These are phyloP conservation scores for Xanthorhoe designata DNA, from an alignment of 2,888 invertebrate species.

Conservation along the genomic window DNA sequence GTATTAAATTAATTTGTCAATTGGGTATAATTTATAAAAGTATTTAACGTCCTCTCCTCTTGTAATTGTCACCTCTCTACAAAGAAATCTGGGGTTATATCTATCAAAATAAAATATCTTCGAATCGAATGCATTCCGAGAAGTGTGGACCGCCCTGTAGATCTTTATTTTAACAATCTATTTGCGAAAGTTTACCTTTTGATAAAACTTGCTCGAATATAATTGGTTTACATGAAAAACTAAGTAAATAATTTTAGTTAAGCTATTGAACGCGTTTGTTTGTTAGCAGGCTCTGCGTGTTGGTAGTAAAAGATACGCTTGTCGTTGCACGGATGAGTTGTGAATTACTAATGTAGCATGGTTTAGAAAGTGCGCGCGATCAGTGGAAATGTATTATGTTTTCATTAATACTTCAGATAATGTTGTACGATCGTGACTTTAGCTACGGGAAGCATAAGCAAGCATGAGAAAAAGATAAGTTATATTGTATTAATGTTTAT, in stretches of 20 bases:
- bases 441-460: background rate
- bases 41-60: no score
- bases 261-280: background rate
- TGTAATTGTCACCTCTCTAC: no score
- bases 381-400: constrained; percentile 15
- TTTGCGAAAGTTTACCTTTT: background rate
- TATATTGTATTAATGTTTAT: background rate
- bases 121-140: no score
- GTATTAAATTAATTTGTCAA: no score
- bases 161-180: no score
- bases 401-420: constrained; percentile 8
- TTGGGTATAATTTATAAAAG: no score
- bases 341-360: constrained; percentile 1
- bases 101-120: no score
- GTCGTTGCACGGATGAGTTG: background rate
- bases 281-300: background rate
- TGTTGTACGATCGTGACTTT: constrained; percentile 9
- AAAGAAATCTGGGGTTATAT: no score
- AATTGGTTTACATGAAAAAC: background rate
- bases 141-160: no score
- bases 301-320: background rate
- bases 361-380: constrained; percentile 22
- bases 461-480: constrained; percentile 2
- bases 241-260: background rate
- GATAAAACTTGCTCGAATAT: background rate